These are phyloP conservation scores for Xiphophorus couchianus DNA, from an alignment of 2,113 vertebrate genomes.

Conservation along the genomic window DNA sequence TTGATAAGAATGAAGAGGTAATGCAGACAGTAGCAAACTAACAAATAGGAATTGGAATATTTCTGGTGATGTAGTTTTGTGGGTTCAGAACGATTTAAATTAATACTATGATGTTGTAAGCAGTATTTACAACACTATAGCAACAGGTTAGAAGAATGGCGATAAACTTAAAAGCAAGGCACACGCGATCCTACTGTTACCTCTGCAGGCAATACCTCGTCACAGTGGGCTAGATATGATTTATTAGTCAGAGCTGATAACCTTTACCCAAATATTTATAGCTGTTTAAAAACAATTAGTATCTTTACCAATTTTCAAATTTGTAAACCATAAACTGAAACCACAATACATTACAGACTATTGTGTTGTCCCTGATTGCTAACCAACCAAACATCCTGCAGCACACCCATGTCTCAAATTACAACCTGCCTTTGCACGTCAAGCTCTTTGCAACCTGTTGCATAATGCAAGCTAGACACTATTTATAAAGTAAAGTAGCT, in stretches of 20 bases:
- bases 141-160: background rate
- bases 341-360: background rate
- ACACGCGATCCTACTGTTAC: background rate
- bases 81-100: background rate
- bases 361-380: background rate
- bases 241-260: background rate
- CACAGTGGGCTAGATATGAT: background rate
- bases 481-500: too few relatives aligned
- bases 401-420: slow-evolving; percentile 39
- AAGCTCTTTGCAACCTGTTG: background rate
- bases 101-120: background rate
- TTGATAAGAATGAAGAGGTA: slow-evolving; percentile 82
- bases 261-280: background rate
- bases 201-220: background rate
- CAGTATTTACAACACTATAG: background rate
- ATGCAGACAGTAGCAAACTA: background rate
- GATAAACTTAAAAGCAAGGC: background rate
- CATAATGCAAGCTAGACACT: background rate
- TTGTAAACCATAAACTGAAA: background rate
- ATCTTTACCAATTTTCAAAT: background rate
- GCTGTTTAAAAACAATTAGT: background rate
- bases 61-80: background rate
- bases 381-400: background rate
- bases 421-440: slow-evolving; percentile 23
- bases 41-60: background rate